These are phyloP conservation scores for Microctenopoma stevenorrisi DNA, from an alignment of 2,797 vertebrate genomes.

Conservation along the genomic window DNA sequence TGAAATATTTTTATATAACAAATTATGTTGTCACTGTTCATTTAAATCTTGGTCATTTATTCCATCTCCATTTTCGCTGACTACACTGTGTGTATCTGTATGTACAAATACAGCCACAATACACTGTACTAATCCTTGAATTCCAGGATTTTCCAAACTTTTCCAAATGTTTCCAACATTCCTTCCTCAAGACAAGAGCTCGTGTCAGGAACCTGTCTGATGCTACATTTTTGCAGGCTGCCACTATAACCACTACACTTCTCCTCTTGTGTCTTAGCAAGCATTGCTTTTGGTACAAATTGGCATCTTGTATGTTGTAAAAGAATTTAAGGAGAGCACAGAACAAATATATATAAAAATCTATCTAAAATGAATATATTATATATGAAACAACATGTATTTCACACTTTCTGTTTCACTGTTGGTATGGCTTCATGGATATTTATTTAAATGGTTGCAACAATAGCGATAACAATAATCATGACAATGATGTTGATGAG, in stretches of 20 bases:
- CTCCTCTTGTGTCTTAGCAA: slow-evolving; percentile 73
- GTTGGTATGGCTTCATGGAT: slow-evolving; percentile 71
- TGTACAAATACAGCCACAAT: neutral
- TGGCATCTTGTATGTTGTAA: slow-evolving; percentile 84
- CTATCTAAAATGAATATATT: slow-evolving; percentile 78
- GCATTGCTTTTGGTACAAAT: slow-evolving; percentile 82
- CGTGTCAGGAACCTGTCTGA: slow-evolving; percentile 46
- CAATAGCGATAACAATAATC: slow-evolving; percentile 46
- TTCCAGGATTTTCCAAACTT: slow-evolving; percentile 2
- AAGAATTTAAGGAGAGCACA: slow-evolving; percentile 82
- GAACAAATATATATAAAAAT: slow-evolving; percentile 79
- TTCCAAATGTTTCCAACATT: slow-evolving; percentile 7
- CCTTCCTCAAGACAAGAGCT: slow-evolving; percentile 27
- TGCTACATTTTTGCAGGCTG: slow-evolving; percentile 67
- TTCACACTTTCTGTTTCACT: slow-evolving; percentile 68
- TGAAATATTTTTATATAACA: neutral
- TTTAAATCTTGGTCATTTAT: neutral
- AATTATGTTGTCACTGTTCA: neutral
- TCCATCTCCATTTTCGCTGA: neutral
- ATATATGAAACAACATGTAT: slow-evolving; percentile 72
- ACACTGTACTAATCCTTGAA: neutral
- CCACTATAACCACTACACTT: slow-evolving; percentile 72
- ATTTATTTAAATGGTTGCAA: slow-evolving; percentile 83
- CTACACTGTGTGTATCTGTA: slow-evolving; percentile 22
- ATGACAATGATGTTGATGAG: slow-evolving; percentile 35